phyloP scores from a whole-genome alignment of 2,888 invertebrate species.

The Philaethria dido region DNA sequence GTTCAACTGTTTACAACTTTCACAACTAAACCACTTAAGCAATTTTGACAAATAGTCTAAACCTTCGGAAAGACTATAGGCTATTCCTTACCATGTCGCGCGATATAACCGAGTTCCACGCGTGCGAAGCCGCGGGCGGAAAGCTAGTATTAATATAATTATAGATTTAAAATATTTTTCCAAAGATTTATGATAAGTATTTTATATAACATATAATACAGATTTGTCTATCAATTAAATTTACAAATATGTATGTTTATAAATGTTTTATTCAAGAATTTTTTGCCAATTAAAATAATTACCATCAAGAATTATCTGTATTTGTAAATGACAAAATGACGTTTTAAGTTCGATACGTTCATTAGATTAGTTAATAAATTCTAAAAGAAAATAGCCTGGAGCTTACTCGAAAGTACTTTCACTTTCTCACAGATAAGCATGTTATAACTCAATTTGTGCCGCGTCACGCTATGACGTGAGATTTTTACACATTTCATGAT shows the following conservation, averaged over 20 bases:
- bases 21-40: too few species aligned
- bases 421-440: slow-evolving; percentile 63
- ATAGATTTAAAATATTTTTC: neutral
- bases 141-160: too few species aligned
- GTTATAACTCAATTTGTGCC: slow-evolving; percentile 54
- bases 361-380: slow-evolving; percentile 20
- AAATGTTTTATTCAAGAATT: neutral
- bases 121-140: too few species aligned
- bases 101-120: too few species aligned
- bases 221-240: neutral
- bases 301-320: neutral
- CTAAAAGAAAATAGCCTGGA: slow-evolving; percentile 34
- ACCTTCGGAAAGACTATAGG: too few species aligned
- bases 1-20: too few species aligned
- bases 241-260: slow-evolving; percentile 6
- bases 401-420: slow-evolving; percentile 56
- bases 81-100: too few species aligned
- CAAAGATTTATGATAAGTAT: neutral
- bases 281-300: neutral
- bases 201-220: neutral
- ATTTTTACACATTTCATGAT: slow-evolving; percentile 36
- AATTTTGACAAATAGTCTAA: too few species aligned
- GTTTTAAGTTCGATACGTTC: slow-evolving; percentile 14
- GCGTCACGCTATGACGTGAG: slow-evolving; percentile 48
- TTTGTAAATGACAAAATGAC: slow-evolving; percentile 10